Evolutionary conservation across 1,140 invertebrate genomes (phyloP), one percentile per base, ranked within the genome.

Genomic region (Heliconius melpomene): DNA sequence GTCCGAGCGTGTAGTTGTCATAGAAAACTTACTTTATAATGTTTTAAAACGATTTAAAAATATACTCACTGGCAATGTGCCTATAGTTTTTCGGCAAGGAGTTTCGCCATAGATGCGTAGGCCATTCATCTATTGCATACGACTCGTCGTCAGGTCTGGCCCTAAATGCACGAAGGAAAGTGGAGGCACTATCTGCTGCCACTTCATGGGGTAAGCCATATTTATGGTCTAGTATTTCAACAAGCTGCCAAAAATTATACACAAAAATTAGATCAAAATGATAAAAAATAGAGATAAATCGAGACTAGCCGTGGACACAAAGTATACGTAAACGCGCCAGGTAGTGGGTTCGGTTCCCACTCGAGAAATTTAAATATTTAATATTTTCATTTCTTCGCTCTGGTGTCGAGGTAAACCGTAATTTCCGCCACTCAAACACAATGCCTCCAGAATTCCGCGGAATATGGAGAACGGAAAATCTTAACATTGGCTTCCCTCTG

Each of bases 131-230:
- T 74, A 98, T 93, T 80, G 95, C 95, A 80, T 96, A 96, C 46
- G 95, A 93, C 73, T 95, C 93, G 89, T 97, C 97, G 85, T 98
- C 97, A 2, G 97, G 97, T 87, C 97, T 97, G 82, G 96, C 96
- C 84, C 97, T 95, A 90, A 98, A 98, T 60, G 96, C 95, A 81
- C 96, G 96, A 75, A 98, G 93, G 91, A 97, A 98, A 66, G 94
- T 95, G 50, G 95, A 91, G 60, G 96, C 96, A 83, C 96, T 95
- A 84, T 95, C 92, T 77, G 90, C 88, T 26, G 97, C 96, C 50
- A 94, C 92, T 70, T 96, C 96, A 83, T 95, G 91, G 32, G 95
- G 95, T 52, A 98, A 91, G 74, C 95, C 95, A 92, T 96, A 97
- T 83, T 97, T 95, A 85, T 96, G 93, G 82, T 95, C 95, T 89